Percentiles rank a stretch among this genome's conserved stretches.
These are phyloP conservation scores for Heptranchias perlo DNA, from an alignment of 2,113 vertebrate genomes.

Conservation along the genomic window DNA sequence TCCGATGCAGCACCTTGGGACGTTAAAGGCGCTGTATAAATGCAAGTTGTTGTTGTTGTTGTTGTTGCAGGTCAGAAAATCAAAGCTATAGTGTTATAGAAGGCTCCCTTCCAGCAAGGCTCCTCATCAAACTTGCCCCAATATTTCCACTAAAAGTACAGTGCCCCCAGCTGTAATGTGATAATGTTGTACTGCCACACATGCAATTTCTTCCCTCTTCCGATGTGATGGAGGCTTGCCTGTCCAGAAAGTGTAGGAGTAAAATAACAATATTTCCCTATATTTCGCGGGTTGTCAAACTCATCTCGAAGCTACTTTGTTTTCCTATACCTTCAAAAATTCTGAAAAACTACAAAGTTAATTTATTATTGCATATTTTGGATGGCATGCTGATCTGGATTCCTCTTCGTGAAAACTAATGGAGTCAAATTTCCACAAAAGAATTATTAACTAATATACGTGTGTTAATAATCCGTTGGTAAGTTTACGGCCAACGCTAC, in stretches of 20 bases:
- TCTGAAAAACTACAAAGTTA: background rate
- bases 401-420: background rate
- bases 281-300: background rate
- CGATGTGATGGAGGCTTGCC: background rate
- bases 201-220: background rate
- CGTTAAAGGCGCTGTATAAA: no score
- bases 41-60: no score
- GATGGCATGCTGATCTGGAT: background rate
- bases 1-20: no score
- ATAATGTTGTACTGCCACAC: background rate
- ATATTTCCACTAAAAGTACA: background rate
- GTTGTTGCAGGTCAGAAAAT: background rate
- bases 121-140: background rate
- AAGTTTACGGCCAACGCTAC: background rate
- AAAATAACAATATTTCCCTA: background rate
- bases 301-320: background rate
- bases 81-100: background rate
- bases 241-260: background rate
- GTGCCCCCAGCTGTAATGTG: background rate
- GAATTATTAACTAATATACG: background rate
- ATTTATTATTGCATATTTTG: background rate
- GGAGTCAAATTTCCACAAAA: background rate
- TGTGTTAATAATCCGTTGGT: background rate
- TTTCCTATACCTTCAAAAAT: background rate
- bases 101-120: background rate